Conservation (phyloP, 1,140 invertebrate species). For the Drosophila watanabei region DNA sequence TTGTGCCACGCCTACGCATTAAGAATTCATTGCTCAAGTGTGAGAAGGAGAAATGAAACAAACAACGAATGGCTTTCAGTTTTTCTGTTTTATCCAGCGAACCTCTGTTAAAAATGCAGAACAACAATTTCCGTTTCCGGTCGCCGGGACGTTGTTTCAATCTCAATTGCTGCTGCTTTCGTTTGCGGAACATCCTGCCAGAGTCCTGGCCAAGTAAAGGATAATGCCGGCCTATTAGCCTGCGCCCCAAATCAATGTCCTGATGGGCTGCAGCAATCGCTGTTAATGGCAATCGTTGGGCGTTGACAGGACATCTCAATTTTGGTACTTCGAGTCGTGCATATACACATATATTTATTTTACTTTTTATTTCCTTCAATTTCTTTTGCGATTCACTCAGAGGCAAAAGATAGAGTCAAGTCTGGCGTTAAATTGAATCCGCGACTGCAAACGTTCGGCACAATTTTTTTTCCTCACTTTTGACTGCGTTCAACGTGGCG, state of each 20-base stretch:
- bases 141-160: conserved; percentile 52
- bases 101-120: conserved; percentile 81
- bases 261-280: conserved; percentile 12
- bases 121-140: conserved; percentile 81
- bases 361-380: not conserved
- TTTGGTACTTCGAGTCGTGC: conserved; percentile 36
- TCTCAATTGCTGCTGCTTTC: conserved; percentile 64
- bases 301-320: conserved; percentile 58
- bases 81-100: conserved; percentile 23
- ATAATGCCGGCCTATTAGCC: conserved; percentile 33
- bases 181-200: conserved; percentile 49
- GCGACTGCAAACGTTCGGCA: conserved; percentile 20
- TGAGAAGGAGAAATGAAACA: conserved; percentile 32
- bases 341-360: too few relatives aligned
- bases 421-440: conserved; percentile 79
- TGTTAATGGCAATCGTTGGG: conserved; percentile 16
- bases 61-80: not conserved
- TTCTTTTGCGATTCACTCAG: conserved; percentile 17
- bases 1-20: conserved; percentile 44
- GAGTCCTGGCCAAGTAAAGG: not conserved
- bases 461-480: conserved; percentile 37
- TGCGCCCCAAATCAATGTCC: conserved; percentile 34
- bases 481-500: conserved; percentile 69
- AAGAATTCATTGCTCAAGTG: conserved; percentile 69
- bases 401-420: conserved; percentile 30